phyloP scores from a whole-genome alignment of 2,113 vertebrate species.

The Gobiocypris rarus region DNA sequence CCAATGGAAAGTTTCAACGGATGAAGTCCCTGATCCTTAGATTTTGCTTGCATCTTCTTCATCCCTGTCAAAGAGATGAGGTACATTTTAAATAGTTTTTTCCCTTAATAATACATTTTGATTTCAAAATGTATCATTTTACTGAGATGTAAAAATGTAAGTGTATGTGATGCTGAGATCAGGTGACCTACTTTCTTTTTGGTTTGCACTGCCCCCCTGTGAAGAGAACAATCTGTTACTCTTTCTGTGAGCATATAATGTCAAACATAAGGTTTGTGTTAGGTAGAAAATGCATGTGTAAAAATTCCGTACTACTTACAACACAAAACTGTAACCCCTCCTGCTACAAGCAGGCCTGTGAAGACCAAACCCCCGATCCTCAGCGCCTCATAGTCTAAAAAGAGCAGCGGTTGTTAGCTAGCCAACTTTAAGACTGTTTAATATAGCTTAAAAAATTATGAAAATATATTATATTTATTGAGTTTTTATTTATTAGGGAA shows the following conservation, averaged over 20 bases:
- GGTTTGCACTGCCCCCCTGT: conserved; percentile 68
- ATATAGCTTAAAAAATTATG: background rate
- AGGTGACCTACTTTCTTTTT: conserved; percentile 62
- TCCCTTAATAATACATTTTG: background rate
- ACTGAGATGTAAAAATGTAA: background rate
- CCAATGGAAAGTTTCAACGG: background rate
- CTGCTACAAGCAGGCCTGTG: conserved; percentile 65
- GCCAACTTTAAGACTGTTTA: background rate
- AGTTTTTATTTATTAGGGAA: background rate
- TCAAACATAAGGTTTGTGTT: background rate
- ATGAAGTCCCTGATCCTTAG: conserved; percentile 55
- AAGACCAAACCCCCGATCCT: conserved; percentile 74
- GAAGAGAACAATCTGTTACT: conserved; percentile 49
- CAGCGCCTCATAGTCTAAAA: conserved; percentile 76
- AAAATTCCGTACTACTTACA: conserved; percentile 64
- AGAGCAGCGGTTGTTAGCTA: background rate
- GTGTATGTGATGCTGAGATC: background rate
- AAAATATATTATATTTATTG: no score
- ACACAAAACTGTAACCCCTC: conserved; percentile 61
- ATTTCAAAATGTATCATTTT: background rate
- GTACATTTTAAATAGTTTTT: background rate
- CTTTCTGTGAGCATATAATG: background rate
- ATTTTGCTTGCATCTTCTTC: conserved; percentile 71
- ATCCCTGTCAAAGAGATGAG: conserved; percentile 53
- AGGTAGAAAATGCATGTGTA: background rate